Base-by-base conservation (phyloP, 92 coral and sea anemone genomes). In the Nematostella vectensis region DNA sequence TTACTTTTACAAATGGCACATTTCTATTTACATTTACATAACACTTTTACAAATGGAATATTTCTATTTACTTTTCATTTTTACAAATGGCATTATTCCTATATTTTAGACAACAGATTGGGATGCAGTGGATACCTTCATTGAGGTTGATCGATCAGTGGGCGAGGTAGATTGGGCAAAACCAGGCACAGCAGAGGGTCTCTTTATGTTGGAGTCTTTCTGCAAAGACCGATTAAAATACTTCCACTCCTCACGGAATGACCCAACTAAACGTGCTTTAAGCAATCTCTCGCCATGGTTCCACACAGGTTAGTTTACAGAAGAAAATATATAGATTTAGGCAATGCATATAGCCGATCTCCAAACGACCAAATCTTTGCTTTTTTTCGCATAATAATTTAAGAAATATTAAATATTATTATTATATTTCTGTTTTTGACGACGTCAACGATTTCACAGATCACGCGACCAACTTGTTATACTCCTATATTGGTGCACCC, bases 221-320 rank as follows among this genome's bases (percentile, higher is more conserved):
- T 63, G 70, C 42, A 27, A 55, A 2, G 54, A 65, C 15, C 47
- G 74, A 26, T 67, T 81, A 16, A 77, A 76, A 48, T 42, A 51
- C 50, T 81, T 76, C 69, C 63, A 72, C 13, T 36, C 75, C 19
- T 68, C 62, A 10, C 76, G 88, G 48, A 81, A 81, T 68, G 81
- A 81, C 54, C 88, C 88, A 1, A 81, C 88, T 24, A 76, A 81
- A 59, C 60, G 64, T 37, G 83, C 84, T 3, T 29, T 81, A 43
- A 81, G 88, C 47, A 67, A 81, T 47, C 58, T 81, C 31, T 81
- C 88, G 24, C 88, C 88, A 3, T 81, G 88, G 88, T 81, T 81
- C 48, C 84, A 81, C 55, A 68, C 79, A 70, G 88, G 88, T 75
- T 50, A 30, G 29, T 27, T 11, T 27, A 1, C 0, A 9, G 39